These are phyloP conservation scores for Nettapus auritus DNA, from an alignment of 2,113 vertebrate species.

Conservation along the genomic window DNA sequence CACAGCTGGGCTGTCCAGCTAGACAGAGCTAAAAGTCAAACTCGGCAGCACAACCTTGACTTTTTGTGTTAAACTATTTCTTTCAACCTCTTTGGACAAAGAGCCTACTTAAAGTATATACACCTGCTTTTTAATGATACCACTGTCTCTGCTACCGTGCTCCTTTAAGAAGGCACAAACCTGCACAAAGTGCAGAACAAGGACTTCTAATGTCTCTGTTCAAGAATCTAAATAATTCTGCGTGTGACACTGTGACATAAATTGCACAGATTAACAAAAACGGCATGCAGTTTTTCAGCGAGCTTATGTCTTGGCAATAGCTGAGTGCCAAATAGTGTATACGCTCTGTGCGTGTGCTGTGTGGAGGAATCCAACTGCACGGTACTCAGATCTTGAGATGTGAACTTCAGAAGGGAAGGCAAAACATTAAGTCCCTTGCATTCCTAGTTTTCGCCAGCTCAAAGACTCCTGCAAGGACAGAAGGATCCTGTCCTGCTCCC, in stretches of 20 bases:
- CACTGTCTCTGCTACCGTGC: not conserved
- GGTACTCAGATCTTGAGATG: not conserved
- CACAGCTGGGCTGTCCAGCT: not conserved
- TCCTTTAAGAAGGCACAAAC: not conserved
- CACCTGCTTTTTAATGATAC: rapidly evolving
- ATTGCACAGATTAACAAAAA: not conserved
- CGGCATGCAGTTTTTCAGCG: not conserved
- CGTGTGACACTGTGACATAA: not conserved
- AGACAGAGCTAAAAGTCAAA: not conserved
- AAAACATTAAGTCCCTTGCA: not conserved
- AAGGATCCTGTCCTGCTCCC: not conserved
- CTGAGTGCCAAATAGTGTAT: not conserved
- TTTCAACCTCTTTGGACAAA: not conserved
- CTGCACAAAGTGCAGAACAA: not conserved
- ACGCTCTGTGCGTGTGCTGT: not conserved
- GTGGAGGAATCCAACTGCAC: not conserved
- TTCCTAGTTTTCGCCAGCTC: not conserved
- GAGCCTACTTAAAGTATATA: not conserved
- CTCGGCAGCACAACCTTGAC: not conserved
- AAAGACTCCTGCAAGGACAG: not conserved
- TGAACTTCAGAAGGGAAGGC: not conserved
- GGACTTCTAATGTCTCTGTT: not conserved
- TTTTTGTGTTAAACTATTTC: not conserved
- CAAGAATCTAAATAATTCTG: not conserved
- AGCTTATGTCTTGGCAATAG: not conserved